Evolutionary conservation across 2,797 vertebrate species (phyloP), one percentile per base, ranked within the genome.

Genomic region (Scomberomorus guttatus): DNA sequence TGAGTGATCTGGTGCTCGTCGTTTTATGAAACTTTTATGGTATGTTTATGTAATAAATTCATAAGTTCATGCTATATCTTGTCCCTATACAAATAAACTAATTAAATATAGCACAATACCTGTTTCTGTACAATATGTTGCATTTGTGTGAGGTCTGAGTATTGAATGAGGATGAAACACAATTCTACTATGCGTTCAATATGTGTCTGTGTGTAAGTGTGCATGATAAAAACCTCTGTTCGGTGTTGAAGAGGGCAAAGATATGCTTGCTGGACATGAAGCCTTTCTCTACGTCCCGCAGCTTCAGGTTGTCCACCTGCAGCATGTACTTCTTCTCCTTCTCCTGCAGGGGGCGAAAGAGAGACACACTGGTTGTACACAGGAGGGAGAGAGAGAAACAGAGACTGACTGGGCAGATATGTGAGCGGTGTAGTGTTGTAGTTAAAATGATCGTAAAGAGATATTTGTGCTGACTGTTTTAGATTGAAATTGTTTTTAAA

Each of bases 241-340:
- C 98, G 0, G 98, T 99, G 95, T 99, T 99, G 93, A 99, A 99
- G 86, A 99, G 96, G 75, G 98, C 98, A 56, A 99, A 99, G 91
- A 99, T 97, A 24, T 98, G 96, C 81, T 99, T 99, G 97, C 98
- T 99, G 81, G 98, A 99, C 98, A 99, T 99, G 92, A 99, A 99
- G 1, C 98, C 96, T 79, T 99, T 99, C 92, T 99, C 98, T 74
- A 99, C 95, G 22, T 99, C 98, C 0, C 98, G 94, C 86, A 99
- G 93, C 86, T 97, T 99, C 92, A 99, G 94, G 90, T 99, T 99
- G 90, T 99, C 98, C 90, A 99, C 97, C 3, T 97, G 97, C 69
- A 99, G 92, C 98, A 99, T 99, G 90, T 99, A 99, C 75, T 99
- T 99, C 95, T 99, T 99, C 91, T 99, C 98, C 37, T 99, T 99